Conservation (phyloP, 2,797 vertebrate genomes). For the Sebastes flavidus region DNA sequence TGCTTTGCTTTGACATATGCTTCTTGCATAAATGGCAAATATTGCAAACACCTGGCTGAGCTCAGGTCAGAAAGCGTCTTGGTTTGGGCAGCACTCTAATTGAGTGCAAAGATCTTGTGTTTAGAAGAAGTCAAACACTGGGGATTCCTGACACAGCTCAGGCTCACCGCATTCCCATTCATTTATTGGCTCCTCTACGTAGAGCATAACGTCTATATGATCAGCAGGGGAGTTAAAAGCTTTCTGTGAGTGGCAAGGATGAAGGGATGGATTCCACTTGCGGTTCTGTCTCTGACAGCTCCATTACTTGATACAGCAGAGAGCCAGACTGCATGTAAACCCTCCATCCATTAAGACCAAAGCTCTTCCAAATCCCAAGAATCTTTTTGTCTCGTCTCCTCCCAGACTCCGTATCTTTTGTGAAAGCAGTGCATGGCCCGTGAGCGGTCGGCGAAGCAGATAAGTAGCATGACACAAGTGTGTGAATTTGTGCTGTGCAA, state of each 20-base stretch:
- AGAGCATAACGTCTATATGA: constrained; percentile 41
- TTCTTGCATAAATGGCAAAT: constrained; percentile 27
- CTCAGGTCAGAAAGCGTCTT: constrained; percentile 4
- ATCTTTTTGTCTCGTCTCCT: constrained; percentile 22
- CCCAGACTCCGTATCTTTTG: constrained; percentile 9
- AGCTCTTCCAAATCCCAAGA: constrained; percentile 39
- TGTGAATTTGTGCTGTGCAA: constrained; percentile 36
- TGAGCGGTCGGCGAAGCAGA: not conserved
- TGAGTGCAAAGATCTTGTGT: constrained; percentile 47
- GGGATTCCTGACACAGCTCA: constrained; percentile 57
- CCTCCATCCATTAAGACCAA: constrained; percentile 44
- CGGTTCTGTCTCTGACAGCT: constrained; percentile 54
- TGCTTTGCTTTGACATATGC: constrained; percentile 14
- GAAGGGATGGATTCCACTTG: constrained; percentile 52
- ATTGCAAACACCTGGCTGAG: constrained; percentile 54
- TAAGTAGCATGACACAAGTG: constrained; percentile 19
- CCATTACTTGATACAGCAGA: constrained; percentile 47
- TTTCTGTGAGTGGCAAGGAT: constrained; percentile 55
- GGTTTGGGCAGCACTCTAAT: constrained; percentile 34
- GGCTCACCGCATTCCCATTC: constrained; percentile 19
- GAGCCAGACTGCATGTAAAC: constrained; percentile 39
- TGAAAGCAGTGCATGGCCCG: not conserved
- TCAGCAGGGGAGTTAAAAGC: constrained; percentile 60
- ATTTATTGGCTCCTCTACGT: constrained; percentile 48
- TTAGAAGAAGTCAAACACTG: constrained; percentile 50